A percentile compares a stretch with the other conserved stretches of the same genome.
Evolutionary conservation across 2,113 vertebrate species (phyloP).

Genomic region (Pipa parva): DNA sequence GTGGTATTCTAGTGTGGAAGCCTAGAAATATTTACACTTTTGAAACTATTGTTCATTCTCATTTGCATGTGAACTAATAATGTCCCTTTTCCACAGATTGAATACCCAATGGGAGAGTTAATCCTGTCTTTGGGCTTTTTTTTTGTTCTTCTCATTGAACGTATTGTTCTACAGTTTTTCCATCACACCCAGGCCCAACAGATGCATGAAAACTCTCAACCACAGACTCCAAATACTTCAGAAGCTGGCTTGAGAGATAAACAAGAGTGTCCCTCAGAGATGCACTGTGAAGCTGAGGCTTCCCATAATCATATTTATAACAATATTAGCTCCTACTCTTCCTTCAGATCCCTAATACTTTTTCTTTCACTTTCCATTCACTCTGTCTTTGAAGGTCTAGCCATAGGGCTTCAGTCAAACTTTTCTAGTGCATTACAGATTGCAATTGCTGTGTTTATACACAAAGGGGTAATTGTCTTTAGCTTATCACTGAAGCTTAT

Average conservation of each 20-base stretch:
- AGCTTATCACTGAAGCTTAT: slow-evolving; percentile 77
- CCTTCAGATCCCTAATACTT: slow-evolving; percentile 78
- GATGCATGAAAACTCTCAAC: neutral
- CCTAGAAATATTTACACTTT: too few species aligned
- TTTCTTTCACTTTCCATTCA: slow-evolving; percentile 83
- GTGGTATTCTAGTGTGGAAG: too few species aligned
- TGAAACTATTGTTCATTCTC: too few species aligned
- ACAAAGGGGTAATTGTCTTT: slow-evolving; percentile 84
- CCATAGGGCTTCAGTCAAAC: slow-evolving; percentile 77
- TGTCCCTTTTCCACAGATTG: slow-evolving; percentile 11
- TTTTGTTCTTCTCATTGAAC: slow-evolving; percentile 77
- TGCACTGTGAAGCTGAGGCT: slow-evolving; percentile 45
- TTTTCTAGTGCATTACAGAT: slow-evolving; percentile 73
- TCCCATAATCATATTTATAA: slow-evolving; percentile 59
- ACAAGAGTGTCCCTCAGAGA: neutral
- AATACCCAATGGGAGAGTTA: slow-evolving; percentile 60
- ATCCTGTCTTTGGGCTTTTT: slow-evolving; percentile 82
- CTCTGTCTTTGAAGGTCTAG: slow-evolving; percentile 81
- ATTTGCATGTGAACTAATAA: neutral
- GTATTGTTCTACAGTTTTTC: slow-evolving; percentile 64
- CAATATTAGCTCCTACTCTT: slow-evolving; percentile 67
- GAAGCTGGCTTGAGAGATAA: neutral
- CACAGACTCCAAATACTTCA: neutral
- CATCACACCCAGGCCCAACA: neutral
- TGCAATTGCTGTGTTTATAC: slow-evolving; percentile 78